phyloP scores from a whole-genome alignment of 1,140 invertebrate species.

The Calephelis nemesis region DNA sequence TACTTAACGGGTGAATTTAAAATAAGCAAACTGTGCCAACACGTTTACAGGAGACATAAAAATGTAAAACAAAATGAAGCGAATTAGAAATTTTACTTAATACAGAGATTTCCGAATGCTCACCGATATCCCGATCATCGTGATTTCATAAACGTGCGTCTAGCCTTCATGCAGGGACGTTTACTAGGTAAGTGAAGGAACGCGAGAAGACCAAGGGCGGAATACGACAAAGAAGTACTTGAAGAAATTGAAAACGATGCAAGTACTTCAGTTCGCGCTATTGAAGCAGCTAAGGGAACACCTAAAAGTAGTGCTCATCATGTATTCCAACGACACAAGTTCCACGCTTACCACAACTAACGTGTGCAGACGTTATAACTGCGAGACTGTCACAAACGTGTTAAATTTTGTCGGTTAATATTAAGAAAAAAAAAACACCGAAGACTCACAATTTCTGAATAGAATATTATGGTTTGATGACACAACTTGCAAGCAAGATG shows the following conservation, averaged over 20 bases:
- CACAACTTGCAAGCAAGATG: slow-evolving; percentile 16
- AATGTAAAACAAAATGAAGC: too few species aligned
- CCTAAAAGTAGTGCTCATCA: slow-evolving; percentile 10
- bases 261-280: slow-evolving; percentile 19
- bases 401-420: slow-evolving; percentile 9
- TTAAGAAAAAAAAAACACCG: neutral
- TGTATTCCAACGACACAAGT: slow-evolving; percentile 2
- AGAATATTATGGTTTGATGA: slow-evolving; percentile 17
- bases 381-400: slow-evolving; percentile 3
- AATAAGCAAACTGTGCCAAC: too few species aligned
- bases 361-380: slow-evolving; percentile 11
- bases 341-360: slow-evolving; percentile 6
- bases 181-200: neutral
- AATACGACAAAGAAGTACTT: slow-evolving; percentile 11
- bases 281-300: slow-evolving; percentile 20
- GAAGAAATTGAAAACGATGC: neutral
- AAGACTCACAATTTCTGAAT: slow-evolving; percentile 6
- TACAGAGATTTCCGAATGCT: too few species aligned
- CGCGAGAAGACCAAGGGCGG: slow-evolving; percentile 7
- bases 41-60: too few species aligned
- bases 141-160: slow-evolving; percentile 13
- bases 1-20: too few species aligned
- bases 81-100: too few species aligned
- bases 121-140: too few species aligned
- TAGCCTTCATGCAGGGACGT: slow-evolving; percentile 12